Base-by-base conservation (phyloP, 2,113 vertebrate genomes). In the Oreotrochilus melanogaster region DNA sequence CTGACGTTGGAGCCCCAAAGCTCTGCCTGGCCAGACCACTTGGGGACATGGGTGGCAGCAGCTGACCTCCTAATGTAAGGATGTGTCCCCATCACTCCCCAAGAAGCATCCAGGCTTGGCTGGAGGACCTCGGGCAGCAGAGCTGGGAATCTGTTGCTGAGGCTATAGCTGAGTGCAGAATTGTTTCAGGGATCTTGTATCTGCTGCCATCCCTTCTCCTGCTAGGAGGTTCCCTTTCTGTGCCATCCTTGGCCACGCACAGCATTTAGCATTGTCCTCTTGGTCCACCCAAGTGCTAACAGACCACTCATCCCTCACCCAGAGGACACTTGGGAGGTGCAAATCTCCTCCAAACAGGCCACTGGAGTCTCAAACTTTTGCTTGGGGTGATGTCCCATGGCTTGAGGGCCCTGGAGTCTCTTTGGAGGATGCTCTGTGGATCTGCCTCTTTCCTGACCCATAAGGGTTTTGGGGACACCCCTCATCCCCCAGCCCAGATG, bases 211-310 rank as follows among this genome's bases (percentile, higher is more conserved):
- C 21, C 24, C 25, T 27, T 43, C 64, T 86, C 47, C 60, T 60
- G 39, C 15, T 42, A 39, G 37, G 31, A 27, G 1, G 2, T 24
- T 61, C 17, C n/a, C 50, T 61, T 84, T 45, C 61, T 1, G 0
- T 71, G 75, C 54, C 43, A 67, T 11, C 14, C 27, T 22, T 78
- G 78, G 18, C 18, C 35, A 47, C 37, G 11, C 1, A 0, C 53
- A n/a, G 30, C 3, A 0, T 30, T 82, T 28, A 37, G 28, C 3
- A 1, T 75, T 39, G n/a, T 11, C 24, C 8, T 60, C 33, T 61
- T 73, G 60, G 22, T 28, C 60, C 60, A 50, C 39, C 13, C n/a
- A 16, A 37, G 35, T 0, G 1, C 18, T 64, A 9, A 31, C 43
- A 83, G 66, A 39, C 10, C 17, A 1, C 27, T 43, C 14, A 39